Conservation (phyloP, 35 echinoderm and acorn worm genomes). For the Lytechinus variegatus region DNA sequence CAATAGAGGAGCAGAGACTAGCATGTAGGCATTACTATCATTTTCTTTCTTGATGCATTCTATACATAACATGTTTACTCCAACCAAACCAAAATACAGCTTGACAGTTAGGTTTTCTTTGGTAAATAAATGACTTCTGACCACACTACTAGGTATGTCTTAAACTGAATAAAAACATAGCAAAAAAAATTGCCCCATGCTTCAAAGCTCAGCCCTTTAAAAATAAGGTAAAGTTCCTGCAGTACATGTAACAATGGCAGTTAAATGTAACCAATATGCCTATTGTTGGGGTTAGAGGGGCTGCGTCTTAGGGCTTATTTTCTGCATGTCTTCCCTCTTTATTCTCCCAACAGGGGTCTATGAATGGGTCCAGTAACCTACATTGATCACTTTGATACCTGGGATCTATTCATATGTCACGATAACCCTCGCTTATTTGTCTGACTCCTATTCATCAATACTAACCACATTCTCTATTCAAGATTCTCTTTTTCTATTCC, state of each 20-base stretch:
- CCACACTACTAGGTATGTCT: not conserved
- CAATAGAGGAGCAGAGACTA: not conserved
- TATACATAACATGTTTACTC: not conserved
- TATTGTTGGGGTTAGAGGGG: not conserved
- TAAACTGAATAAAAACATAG: not conserved
- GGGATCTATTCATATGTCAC: slow-evolving; percentile 45
- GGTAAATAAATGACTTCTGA: not conserved
- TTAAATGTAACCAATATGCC: slow-evolving; percentile 19
- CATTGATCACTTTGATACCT: slow-evolving; percentile 54
- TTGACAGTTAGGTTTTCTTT: not conserved
- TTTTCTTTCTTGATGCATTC: not conserved
- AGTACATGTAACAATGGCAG: not conserved
- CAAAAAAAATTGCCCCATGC: not conserved
- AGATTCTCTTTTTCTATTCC: not conserved
- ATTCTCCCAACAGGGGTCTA: not conserved
- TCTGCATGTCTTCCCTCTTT: slow-evolving; percentile 37
- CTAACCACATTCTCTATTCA: not conserved
- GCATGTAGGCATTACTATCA: not conserved
- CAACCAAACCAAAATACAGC: not conserved
- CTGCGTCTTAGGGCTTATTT: slow-evolving; percentile 39
- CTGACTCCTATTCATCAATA: slow-evolving; percentile 14
- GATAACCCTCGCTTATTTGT: slow-evolving; percentile 39
- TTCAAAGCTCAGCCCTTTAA: not conserved
- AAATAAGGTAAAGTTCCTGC: not conserved
- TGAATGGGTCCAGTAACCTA: slow-evolving; percentile 39